These are phyloP conservation scores for Vulpes ferrilata DNA, from an alignment of 2,113 vertebrate species.

Conservation along the genomic window DNA sequence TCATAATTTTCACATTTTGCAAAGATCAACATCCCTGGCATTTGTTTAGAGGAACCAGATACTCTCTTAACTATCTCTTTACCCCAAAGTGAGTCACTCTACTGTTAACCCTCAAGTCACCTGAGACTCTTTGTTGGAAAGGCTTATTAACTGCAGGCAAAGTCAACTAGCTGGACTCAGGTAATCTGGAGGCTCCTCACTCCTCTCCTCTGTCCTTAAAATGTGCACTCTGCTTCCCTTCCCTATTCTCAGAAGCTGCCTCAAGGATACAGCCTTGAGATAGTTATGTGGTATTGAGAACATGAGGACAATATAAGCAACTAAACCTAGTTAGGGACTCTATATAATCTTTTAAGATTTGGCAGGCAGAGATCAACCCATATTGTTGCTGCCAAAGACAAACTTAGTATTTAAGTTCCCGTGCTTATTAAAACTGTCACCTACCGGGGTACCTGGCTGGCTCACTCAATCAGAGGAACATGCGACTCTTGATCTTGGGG, in stretches of 20 bases:
- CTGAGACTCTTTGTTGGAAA: neutral
- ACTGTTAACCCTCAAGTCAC: neutral
- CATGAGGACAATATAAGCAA: neutral
- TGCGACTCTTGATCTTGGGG: neutral
- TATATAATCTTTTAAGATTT: neutral
- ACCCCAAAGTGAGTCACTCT: neutral
- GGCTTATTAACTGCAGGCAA: neutral
- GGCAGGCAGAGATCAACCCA: neutral
- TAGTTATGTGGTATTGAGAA: neutral
- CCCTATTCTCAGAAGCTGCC: neutral
- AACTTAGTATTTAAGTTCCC: neutral
- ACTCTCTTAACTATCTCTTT: neutral
- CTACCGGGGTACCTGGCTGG: neutral
- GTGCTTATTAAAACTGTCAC: neutral
- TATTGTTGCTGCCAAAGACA: neutral
- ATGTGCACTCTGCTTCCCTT: neutral
- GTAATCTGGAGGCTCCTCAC: neutral
- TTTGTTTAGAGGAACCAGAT: neutral
- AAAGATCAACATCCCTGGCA: neutral
- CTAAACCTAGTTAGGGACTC: neutral
- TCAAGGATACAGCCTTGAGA: neutral
- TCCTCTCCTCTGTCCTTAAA: neutral
- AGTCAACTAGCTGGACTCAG: neutral
- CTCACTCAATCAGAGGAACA: neutral
- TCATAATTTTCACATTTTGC: neutral